Evolutionary conservation across 1,140 invertebrate species (phyloP).

Genomic region (Gonioctena quinquepunctata): DNA sequence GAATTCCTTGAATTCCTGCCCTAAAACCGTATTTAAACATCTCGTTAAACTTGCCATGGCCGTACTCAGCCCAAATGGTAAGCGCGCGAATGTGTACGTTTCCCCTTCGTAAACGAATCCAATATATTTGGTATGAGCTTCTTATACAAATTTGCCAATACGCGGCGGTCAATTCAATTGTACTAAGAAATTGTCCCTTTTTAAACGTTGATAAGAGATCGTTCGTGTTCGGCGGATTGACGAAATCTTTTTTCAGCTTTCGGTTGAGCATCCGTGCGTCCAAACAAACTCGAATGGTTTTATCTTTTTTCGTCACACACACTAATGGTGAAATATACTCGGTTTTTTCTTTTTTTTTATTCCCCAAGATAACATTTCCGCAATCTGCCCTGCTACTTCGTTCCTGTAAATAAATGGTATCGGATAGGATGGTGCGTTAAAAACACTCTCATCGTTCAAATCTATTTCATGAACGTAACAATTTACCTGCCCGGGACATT

Average conservation of each 20-base stretch:
- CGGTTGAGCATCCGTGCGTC: slow-evolving; percentile 4
- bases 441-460: neutral
- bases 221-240: slow-evolving; percentile 5
- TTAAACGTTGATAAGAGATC: slow-evolving; percentile 1
- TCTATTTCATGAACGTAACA: slow-evolving; percentile 2
- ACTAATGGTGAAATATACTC: slow-evolving; percentile 10
- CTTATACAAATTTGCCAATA: slow-evolving; percentile 10
- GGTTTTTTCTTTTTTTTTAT: slow-evolving; percentile 2
- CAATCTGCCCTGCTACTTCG: neutral
- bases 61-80: slow-evolving; percentile 5
- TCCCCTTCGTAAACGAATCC: slow-evolving; percentile 2
- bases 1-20: neutral
- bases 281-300: neutral
- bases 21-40: slow-evolving; percentile 1
- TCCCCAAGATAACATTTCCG: slow-evolving; percentile 5
- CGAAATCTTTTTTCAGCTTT: neutral
- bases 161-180: neutral
- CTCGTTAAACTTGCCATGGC: neutral
- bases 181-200: slow-evolving; percentile 7
- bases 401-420: neutral
- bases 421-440: neutral
- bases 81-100: neutral
- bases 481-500: neutral
- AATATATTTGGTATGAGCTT: neutral
- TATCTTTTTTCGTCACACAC: slow-evolving; percentile 6